A percentile compares a stretch with the other conserved stretches of the same genome.
Evolutionary conservation across 2,888 invertebrate species (phyloP).

Genomic region (Calephelis perditalis): DNA sequence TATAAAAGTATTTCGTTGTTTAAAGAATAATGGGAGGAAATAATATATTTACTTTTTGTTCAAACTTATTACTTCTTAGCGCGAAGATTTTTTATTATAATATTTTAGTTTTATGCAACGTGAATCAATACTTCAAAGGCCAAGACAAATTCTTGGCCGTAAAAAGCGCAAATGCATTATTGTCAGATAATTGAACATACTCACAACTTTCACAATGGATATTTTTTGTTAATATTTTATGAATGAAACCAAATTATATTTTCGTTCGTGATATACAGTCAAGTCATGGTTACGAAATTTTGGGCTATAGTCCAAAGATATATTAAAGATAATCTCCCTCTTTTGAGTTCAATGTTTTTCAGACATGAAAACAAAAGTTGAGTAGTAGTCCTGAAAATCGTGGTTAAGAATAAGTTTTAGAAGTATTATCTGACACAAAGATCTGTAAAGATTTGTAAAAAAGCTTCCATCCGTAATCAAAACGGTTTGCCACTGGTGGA

Average conservation of each 20-base stretch:
- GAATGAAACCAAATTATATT: slow-evolving; percentile 1
- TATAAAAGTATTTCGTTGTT: not conserved
- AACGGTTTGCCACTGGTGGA: too few relatives aligned
- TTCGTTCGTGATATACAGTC: not conserved
- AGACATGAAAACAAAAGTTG: too few relatives aligned
- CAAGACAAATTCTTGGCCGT: slow-evolving; percentile 3
- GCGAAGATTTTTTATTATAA: slow-evolving; percentile 3
- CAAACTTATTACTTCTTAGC: slow-evolving; percentile 1
- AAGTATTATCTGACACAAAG: too few relatives aligned
- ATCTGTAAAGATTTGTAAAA: too few relatives aligned
- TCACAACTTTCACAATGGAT: slow-evolving; percentile 3
- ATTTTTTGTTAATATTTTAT: slow-evolving; percentile 8
- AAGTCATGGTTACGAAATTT: too few relatives aligned
- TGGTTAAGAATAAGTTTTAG: too few relatives aligned
- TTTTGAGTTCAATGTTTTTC: too few relatives aligned
- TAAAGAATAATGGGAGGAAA: slow-evolving; percentile 3
- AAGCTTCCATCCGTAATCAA: too few relatives aligned
- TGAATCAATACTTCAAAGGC: slow-evolving; percentile 3
- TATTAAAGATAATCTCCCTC: too few relatives aligned
- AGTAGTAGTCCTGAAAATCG: too few relatives aligned
- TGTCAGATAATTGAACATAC: not conserved
- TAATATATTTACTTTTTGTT: slow-evolving; percentile 11
- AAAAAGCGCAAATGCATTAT: slow-evolving; percentile 10
- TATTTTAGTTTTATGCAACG: slow-evolving; percentile 6
- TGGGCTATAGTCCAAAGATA: too few relatives aligned